Percentiles rank a stretch among this genome's conserved stretches.
Evolutionary conservation across 2,888 invertebrate species (phyloP).

Genomic region (Entomobrya multifasciata): DNA sequence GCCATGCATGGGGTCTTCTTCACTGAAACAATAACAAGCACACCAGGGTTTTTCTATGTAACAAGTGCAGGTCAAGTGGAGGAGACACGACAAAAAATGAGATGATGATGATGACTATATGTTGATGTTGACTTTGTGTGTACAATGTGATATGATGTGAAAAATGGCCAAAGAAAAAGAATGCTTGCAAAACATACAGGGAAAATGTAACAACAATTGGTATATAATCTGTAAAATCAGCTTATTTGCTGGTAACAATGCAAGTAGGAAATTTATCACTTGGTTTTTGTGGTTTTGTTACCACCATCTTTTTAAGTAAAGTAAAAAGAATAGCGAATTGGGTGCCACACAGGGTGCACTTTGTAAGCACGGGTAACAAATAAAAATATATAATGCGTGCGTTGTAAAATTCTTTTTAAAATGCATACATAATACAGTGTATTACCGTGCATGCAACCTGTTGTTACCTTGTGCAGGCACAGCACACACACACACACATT

Average conservation of each 20-base stretch:
- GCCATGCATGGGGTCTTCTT: conserved; percentile 43
- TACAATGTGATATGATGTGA: not conserved
- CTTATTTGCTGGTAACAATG: not conserved
- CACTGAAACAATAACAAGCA: conserved; percentile 32
- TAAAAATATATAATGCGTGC: no score
- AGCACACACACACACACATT: not conserved
- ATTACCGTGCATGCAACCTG: not conserved
- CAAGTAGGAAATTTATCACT: conserved; percentile 18
- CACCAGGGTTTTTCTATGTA: not conserved
- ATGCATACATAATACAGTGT: not conserved
- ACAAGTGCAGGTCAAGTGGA: conserved; percentile 51
- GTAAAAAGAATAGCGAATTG: not conserved
- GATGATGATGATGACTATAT: not conserved
- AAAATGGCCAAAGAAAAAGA: not conserved
- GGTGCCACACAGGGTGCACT: conserved; percentile 19
- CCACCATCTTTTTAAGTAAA: not conserved
- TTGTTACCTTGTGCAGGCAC: not conserved
- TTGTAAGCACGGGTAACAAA: not conserved
- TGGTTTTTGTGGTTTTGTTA: conserved; percentile 7
- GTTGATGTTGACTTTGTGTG: not conserved
- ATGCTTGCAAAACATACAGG: not conserved
- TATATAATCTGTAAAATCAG: conserved; percentile 26
- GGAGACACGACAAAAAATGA: not conserved
- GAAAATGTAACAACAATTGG: not conserved
- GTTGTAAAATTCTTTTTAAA: not conserved